Conservation (phyloP, 2,797 vertebrate genomes). For the Petrocephalus schoutedeni region DNA sequence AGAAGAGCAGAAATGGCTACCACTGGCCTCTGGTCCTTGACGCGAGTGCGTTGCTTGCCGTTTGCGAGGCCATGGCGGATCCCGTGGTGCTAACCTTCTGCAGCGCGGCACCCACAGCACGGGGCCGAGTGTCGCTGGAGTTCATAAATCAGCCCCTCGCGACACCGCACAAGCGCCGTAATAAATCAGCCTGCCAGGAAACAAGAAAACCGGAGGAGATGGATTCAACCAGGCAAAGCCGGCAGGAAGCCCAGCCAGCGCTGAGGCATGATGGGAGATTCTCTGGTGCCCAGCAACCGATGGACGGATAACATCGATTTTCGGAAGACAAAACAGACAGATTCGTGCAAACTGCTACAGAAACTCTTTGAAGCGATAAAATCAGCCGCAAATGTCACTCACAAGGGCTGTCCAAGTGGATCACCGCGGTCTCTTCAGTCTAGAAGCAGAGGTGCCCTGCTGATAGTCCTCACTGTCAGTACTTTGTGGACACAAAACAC, state of each 20-base stretch:
- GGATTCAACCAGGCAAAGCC: background rate
- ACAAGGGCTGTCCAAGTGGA: background rate
- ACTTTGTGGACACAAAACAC: background rate
- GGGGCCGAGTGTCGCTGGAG: background rate
- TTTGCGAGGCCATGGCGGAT: background rate
- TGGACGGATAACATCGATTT: background rate
- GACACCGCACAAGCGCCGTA: background rate
- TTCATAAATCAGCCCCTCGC: background rate
- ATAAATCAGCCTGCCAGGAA: constrained; percentile 1
- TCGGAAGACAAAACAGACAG: background rate
- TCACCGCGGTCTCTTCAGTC: background rate
- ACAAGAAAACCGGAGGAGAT: background rate
- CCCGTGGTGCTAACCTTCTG: background rate
- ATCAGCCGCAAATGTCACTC: background rate
- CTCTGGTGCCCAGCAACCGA: background rate
- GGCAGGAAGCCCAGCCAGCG: background rate
- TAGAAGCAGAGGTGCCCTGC: background rate
- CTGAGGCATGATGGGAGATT: background rate
- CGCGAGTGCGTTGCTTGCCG: background rate
- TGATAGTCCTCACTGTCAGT: background rate
- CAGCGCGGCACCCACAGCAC: background rate
- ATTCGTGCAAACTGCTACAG: background rate
- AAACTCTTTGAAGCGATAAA: background rate
- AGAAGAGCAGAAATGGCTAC: background rate
- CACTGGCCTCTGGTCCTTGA: background rate